A percentile compares a stretch with the other conserved stretches of the same genome.
Conservation (phyloP, 2,888 invertebrate species). For the Cylloceria caligata region DNA sequence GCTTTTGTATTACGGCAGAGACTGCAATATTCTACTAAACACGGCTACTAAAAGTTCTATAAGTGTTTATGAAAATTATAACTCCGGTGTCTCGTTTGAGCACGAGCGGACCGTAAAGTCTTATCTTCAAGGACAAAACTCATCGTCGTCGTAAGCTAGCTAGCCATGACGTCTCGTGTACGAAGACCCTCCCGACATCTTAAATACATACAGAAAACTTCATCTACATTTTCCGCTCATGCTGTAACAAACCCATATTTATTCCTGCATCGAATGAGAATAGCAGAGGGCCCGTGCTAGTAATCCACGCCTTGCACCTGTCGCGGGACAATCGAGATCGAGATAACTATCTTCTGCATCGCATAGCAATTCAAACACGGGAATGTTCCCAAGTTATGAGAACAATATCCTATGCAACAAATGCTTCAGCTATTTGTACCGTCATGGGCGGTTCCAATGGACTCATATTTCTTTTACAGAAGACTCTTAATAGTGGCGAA, state of each 20-base stretch:
- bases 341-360: constrained; percentile 47
- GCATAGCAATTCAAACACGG: constrained; percentile 38
- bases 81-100: background rate
- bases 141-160: background rate
- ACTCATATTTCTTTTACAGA: constrained; percentile 1
- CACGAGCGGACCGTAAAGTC: constrained; percentile 27
- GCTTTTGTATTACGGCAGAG: constrained; percentile 10
- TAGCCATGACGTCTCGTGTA: constrained; percentile 18
- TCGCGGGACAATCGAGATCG: constrained; percentile 49
- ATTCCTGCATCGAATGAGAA: constrained; percentile 15
- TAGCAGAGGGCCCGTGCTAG: constrained; percentile 10
- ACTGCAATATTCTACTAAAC: background rate
- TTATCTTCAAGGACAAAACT: constrained; percentile 37
- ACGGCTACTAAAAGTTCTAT: background rate
- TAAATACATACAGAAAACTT: constrained; percentile 34
- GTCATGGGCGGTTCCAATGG: constrained; percentile 6
- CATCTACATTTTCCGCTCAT: constrained; percentile 32
- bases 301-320: constrained; percentile 38
- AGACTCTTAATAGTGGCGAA: background rate
- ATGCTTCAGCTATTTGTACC: background rate
- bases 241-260: constrained; percentile 14
- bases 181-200: constrained; percentile 2
- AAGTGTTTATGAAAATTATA: constrained; percentile 39
- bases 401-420: constrained; percentile 38
- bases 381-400: constrained; percentile 37